A percentile compares a stretch with the other conserved stretches of the same genome.
Conservation (phyloP, 2,797 vertebrate genomes). For the Octomys mimax region DNA sequence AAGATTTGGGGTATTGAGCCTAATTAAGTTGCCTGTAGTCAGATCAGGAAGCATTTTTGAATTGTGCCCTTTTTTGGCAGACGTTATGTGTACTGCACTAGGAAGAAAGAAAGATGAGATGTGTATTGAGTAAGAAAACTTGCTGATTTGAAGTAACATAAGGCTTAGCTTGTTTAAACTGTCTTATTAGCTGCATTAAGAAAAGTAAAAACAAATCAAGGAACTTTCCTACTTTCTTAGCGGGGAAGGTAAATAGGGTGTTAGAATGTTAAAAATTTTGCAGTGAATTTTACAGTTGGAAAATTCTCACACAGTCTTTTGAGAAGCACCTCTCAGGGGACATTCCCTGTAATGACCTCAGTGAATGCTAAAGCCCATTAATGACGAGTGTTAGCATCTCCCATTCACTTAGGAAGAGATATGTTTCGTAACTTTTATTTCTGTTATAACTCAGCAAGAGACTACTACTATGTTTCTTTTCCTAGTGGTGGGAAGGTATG, state of each 20-base stretch:
- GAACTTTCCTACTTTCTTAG: conserved; percentile 41
- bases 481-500: background rate
- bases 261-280: conserved; percentile 54
- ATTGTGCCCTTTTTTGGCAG: background rate
- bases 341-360: background rate
- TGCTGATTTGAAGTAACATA: conserved; percentile 40
- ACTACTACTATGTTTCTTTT: conserved; percentile 7
- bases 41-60: conserved; percentile 13
- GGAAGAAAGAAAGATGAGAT: conserved; percentile 25
- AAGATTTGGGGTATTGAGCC: background rate
- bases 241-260: background rate
- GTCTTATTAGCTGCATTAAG: conserved; percentile 39
- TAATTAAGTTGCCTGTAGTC: conserved; percentile 25
- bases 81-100: background rate
- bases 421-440: background rate
- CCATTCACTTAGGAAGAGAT: background rate
- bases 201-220: conserved; percentile 54
- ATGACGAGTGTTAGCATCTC: conserved; percentile 23
- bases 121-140: conserved; percentile 19
- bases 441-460: conserved; percentile 11
- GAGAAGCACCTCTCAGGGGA: conserved; percentile 36
- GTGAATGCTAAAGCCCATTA: background rate
- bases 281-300: conserved; percentile 18
- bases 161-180: conserved; percentile 35
- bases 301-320: background rate